These are phyloP conservation scores for Tethya wilhelma DNA, from an alignment of 37 sponge, comb jelly and placozoan genomes.

Conservation along the genomic window DNA sequence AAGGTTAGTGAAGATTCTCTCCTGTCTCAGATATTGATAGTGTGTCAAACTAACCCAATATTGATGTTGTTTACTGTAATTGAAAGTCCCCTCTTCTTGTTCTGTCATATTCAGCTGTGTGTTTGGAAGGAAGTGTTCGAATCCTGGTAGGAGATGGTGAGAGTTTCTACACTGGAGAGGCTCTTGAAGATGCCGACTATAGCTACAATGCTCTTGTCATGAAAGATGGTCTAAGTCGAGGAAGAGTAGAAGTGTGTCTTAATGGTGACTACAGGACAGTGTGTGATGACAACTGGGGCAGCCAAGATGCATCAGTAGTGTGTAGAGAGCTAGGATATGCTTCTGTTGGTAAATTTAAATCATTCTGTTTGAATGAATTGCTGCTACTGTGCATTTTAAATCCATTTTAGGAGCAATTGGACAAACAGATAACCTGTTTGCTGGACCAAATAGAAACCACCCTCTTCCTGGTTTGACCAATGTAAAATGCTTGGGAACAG, in stretches of 20 bases:
- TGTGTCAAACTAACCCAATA: not conserved
- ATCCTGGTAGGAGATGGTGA: not conserved
- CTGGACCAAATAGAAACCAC: not conserved
- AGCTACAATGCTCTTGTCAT: not conserved
- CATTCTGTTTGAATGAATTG: not conserved
- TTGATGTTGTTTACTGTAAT: not conserved
- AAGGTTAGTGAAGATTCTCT: conserved; percentile 5
- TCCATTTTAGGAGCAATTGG: conserved; percentile 9
- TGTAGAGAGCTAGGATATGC: conserved; percentile 65
- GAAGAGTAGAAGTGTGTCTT: conserved; percentile 47
- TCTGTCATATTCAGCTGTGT: not conserved
- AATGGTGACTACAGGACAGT: conserved; percentile 33
- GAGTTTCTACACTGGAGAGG: not conserved
- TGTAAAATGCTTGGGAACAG: conserved; percentile 1
- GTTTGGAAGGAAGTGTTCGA: not conserved
- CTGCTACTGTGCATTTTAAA: not conserved
- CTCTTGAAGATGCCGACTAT: not conserved
- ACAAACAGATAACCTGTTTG: not conserved
- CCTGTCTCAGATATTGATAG: too few species aligned
- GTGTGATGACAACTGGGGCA: conserved; percentile 50
- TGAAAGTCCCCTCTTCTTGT: too few species aligned
- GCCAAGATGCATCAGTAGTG: conserved; percentile 53
- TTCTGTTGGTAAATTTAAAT: conserved; percentile 20
- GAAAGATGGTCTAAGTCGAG: conserved; percentile 22
- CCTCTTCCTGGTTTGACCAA: not conserved